Conservation (phyloP, 2,113 vertebrate genomes). For the Gymnobelideus leadbeateri region DNA sequence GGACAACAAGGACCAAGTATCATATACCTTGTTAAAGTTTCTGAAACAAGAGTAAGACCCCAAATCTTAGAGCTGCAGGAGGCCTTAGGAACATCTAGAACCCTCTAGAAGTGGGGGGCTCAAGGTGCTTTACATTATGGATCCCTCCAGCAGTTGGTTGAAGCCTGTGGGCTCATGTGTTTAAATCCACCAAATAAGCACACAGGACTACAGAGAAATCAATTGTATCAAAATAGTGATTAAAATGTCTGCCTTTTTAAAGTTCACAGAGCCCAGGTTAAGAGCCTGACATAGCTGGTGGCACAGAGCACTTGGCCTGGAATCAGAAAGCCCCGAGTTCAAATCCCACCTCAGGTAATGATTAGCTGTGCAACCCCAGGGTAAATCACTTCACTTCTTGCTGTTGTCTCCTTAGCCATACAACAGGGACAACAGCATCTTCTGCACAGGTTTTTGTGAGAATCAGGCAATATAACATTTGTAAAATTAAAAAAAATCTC, state of each 20-base stretch:
- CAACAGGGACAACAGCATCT: neutral
- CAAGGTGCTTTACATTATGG: neutral
- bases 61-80: neutral
- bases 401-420: neutral
- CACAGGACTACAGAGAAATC: neutral
- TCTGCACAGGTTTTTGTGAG: neutral
- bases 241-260: neutral
- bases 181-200: neutral
- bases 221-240: neutral
- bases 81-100: neutral
- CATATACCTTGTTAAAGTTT: neutral
- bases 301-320: neutral
- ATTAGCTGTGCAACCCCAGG: neutral
- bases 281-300: neutral
- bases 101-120: neutral
- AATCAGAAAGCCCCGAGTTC: neutral
- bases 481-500: too few relatives aligned
- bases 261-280: neutral
- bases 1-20: too few relatives aligned
- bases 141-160: neutral
- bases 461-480: neutral
- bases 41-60: neutral
- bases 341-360: neutral
- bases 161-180: neutral
- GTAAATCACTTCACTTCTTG: neutral